Evolutionary conservation across 2,113 vertebrate genomes (phyloP), one percentile per base, ranked within the genome.

Genomic region (Junco hyemalis): DNA sequence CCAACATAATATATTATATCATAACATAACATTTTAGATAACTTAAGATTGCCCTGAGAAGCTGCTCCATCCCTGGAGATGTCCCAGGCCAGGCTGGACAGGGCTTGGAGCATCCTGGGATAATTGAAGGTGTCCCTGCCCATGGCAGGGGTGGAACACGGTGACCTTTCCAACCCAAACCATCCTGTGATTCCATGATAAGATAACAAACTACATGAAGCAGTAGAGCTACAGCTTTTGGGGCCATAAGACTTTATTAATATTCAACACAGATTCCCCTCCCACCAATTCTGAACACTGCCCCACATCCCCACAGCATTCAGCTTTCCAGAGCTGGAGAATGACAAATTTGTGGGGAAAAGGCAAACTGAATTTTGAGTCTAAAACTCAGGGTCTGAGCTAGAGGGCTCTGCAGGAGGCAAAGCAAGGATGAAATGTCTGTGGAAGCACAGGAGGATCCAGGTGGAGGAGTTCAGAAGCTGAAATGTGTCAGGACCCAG

Each of bases 381-480:
- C 59, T 33, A 29, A 63, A 85, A 14, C 33, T 57, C 9, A 4
- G 11, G 40, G 25, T 40, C n/a, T 69, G 93, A 83, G 71, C 36
- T 71, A 64, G 47, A 45, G 36, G 33, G 7, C 35, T 73, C 51
- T 50, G 53, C 59, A 73, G 51, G 29, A 88, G 35, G 40, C 54
- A 33, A 28, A 69, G n/a, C 47, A 8, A 22, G 35, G 48, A 17
- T 48, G 56, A 8, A 20, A 35, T 1, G 57, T 10, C 53, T 8
- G 5, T 33, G 88, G n/a, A 56, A 63, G 23, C 51, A 8, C 8
- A 19, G 76, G 9, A 14, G 21, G 36, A 8, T 4, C 0, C 4
- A 42, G 63, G 26, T 12, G 68, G 4, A 53, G 47, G 29, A 44
- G 60, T 5, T 50, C 0, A 24, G 24, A 13, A 21, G 35, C 24